Percentiles rank a stretch among this genome's conserved stretches.
These are phyloP conservation scores for Andrena marginata DNA, from an alignment of 2,888 invertebrate genomes.

Conservation along the genomic window DNA sequence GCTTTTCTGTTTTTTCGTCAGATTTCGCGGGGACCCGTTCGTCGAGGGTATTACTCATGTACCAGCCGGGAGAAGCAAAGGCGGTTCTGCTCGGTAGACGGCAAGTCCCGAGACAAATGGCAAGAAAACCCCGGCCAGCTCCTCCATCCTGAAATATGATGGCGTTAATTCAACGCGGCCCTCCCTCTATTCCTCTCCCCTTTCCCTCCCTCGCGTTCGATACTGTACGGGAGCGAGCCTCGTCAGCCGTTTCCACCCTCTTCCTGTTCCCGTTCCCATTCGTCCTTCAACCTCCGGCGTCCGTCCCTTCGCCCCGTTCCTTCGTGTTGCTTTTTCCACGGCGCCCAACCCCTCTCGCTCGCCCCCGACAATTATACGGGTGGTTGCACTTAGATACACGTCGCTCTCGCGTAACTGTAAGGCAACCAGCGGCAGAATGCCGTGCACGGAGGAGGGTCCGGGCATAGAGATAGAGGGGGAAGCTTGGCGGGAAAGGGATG, in stretches of 20 bases:
- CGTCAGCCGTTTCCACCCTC: constrained; percentile 80
- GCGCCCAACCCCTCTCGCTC: constrained; percentile 62
- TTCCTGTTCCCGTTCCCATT: constrained; percentile 66
- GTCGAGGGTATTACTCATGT: constrained; percentile 75
- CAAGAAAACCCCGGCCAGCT: constrained; percentile 76
- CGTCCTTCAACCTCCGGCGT: constrained; percentile 75
- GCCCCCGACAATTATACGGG: constrained; percentile 83
- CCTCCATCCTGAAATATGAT: constrained; percentile 83
- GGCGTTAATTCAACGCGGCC: constrained; percentile 83
- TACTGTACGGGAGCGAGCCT: constrained; percentile 72
- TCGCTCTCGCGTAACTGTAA: constrained; percentile 83
- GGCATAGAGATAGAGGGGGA: constrained; percentile 9
- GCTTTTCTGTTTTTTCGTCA: constrained; percentile 56
- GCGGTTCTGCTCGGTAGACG: constrained; percentile 55
- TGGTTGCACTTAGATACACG: constrained; percentile 83
- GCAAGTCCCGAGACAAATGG: constrained; percentile 80
- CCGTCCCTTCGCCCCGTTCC: constrained; percentile 44
- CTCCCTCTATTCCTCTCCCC: constrained; percentile 31
- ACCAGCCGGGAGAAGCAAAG: constrained; percentile 66
- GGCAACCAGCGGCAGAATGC: constrained; percentile 74
- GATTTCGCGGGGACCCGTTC: constrained; percentile 55
- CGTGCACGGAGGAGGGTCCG: constrained; percentile 65
- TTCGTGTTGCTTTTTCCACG: constrained; percentile 57
- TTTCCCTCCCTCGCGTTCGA: constrained; percentile 74
- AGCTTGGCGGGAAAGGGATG: constrained; percentile 34